Base-by-base conservation (phyloP, 2,888 invertebrate species). In the Drosophila niveifrons region DNA sequence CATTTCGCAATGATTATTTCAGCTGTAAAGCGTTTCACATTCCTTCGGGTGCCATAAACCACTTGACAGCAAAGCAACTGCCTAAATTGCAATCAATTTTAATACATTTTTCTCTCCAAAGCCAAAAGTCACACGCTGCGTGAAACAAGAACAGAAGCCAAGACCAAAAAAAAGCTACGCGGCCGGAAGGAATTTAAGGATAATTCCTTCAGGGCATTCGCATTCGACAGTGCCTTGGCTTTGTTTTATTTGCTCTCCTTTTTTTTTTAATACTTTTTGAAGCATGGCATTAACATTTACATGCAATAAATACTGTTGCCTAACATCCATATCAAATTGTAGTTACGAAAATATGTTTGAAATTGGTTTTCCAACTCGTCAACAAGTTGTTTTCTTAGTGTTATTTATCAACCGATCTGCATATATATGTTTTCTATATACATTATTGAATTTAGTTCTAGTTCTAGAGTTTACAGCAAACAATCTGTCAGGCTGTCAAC, bases 41-140 rank as follows among this genome's bases (percentile, higher is more conserved):
- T 72, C 88, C 86, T 73, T 70, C 55, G 86, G 86, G 86, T 82
- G 80, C 80, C 74, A 85, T 83, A 88, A 83, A 88, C 65, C 78
- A 82, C 72, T 85, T 61, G 80, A 63, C 68, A 59, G 48, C 43
- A 50, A 41, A 31, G 6, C 23, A 39, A 55, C 64, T 67, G 68
- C 61, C 72, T 52, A 71, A 85, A 80, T 78, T 75, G 83, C 83
- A 85, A 88, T 82, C 82, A 85, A 85, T 85, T 88, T 76, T 61
- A 63, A 70, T 76, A 70, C 64, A 74, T 61, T 65, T 52, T 48
- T 53, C 36, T 1, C 31, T 36, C 36, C 36, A 50, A 48, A 74
- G 53, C 50, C 58, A 50, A 47, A 52, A 59, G 70, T 51, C 58
- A 58, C 47, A 43, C 11, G 53, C 23, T 63, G 58, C 9, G 70